phyloP scores from a whole-genome alignment of 1,140 invertebrate genomes.

The Hormaphis cornu region DNA sequence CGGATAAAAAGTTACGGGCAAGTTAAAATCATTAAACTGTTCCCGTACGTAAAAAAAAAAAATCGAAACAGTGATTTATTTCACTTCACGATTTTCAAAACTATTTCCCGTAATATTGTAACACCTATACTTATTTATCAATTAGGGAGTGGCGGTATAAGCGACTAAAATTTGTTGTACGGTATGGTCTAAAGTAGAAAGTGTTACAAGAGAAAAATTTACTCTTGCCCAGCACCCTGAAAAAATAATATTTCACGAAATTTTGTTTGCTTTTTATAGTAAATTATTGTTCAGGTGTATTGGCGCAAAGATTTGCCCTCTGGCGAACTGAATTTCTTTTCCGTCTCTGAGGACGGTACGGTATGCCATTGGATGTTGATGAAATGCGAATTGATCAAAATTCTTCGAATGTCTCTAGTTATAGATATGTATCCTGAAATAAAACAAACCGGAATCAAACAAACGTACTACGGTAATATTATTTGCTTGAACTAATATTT shows the following conservation, averaged over 20 bases:
- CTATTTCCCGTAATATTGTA: too few species aligned
- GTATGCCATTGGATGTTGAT: slow-evolving; percentile 80
- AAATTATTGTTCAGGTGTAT: slow-evolving; percentile 44
- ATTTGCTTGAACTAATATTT: too few species aligned
- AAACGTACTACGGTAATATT: neutral
- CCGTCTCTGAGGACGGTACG: slow-evolving; percentile 72
- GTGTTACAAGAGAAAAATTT: neutral
- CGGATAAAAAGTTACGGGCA: too few species aligned
- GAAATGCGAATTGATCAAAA: slow-evolving; percentile 65
- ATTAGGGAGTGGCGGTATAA: too few species aligned
- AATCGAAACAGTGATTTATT: too few species aligned
- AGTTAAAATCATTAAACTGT: too few species aligned
- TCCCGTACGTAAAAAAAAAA: too few species aligned
- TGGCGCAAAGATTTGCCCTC: slow-evolving; percentile 61
- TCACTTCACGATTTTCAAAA: too few species aligned
- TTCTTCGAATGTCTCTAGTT: slow-evolving; percentile 49
- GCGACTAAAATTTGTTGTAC: neutral
- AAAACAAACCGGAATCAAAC: neutral
- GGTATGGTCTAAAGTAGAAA: neutral
- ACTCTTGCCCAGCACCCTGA: neutral
- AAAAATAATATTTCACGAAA: neutral
- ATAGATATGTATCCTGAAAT: slow-evolving; percentile 12
- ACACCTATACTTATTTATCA: too few species aligned
- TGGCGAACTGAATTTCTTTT: slow-evolving; percentile 78
- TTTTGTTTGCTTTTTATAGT: neutral